A percentile compares a stretch with the other conserved stretches of the same genome.
These are phyloP conservation scores for Mycalesis mineus DNA, from an alignment of 2,888 invertebrate species.

Conservation along the genomic window DNA sequence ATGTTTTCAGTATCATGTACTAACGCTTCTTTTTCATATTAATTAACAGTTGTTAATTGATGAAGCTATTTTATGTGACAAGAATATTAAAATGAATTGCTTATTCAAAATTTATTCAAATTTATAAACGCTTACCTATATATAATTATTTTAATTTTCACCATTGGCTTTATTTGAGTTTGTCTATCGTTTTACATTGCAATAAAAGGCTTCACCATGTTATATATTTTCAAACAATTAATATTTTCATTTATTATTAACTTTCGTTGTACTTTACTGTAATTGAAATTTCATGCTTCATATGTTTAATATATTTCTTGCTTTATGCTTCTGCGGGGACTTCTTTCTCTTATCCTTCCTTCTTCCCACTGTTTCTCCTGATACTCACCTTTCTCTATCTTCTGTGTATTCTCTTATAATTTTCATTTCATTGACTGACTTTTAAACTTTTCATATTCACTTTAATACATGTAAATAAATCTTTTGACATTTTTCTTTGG, in stretches of 20 bases:
- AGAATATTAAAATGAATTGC: neutral
- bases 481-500: neutral
- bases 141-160: neutral
- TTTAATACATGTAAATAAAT: constrained; percentile 7
- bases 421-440: constrained; percentile 26
- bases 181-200: neutral
- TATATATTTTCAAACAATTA: too few relatives aligned
- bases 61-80: neutral
- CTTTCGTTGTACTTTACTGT: too few relatives aligned
- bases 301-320: constrained; percentile 33
- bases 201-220: neutral
- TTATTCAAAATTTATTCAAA: neutral
- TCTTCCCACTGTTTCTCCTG: constrained; percentile 27
- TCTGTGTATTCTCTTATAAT: constrained; percentile 25
- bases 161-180: neutral
- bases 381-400: constrained; percentile 8
- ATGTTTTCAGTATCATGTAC: neutral
- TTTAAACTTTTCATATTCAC: constrained; percentile 12
- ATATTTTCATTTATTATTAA: too few relatives aligned
- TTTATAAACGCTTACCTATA: neutral
- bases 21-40: neutral
- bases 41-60: neutral
- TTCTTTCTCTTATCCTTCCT: constrained; percentile 30
- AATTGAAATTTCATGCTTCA: constrained; percentile 20
- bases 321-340: constrained; percentile 21